These are phyloP conservation scores for Noctua pronuba DNA, from an alignment of 2,888 invertebrate species.

Conservation along the genomic window DNA sequence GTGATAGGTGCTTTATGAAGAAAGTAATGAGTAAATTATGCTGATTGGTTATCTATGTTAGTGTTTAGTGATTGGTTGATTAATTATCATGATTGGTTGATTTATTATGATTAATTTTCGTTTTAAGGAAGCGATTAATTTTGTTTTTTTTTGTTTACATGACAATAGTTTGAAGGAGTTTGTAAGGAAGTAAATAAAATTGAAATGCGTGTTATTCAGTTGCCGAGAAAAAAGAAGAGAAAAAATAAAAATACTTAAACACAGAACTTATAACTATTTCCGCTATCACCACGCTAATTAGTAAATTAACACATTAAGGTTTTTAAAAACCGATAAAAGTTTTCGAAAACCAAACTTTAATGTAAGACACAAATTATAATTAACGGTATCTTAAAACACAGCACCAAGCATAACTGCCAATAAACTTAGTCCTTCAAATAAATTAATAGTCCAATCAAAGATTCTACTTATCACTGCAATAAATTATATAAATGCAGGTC, in stretches of 20 bases:
- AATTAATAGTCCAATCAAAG: constrained; percentile 2
- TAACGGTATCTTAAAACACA: neutral
- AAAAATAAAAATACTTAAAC: too few species aligned
- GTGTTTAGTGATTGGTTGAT: constrained; percentile 6
- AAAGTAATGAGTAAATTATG: constrained; percentile 8
- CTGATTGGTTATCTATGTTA: neutral
- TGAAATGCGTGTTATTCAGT: too few species aligned
- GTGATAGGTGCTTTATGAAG: constrained; percentile 8
- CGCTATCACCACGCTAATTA: neutral
- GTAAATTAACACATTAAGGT: neutral
- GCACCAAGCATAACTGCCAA: neutral
- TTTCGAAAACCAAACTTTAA: too few species aligned
- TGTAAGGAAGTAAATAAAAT: neutral
- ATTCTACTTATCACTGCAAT: neutral
- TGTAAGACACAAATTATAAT: neutral
- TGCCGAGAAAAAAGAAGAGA: too few species aligned
- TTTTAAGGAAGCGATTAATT: constrained; percentile 4
- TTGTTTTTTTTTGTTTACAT: neutral
- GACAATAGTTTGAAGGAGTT: neutral
- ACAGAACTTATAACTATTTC: neutral
- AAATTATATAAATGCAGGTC: constrained; percentile 16
- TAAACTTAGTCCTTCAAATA: neutral
- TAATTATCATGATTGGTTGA: neutral
- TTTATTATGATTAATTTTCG: too few species aligned
- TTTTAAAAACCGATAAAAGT: neutral